Evolutionary conservation across 2,113 vertebrate genomes (phyloP).

Genomic region (Columba janthina): DNA sequence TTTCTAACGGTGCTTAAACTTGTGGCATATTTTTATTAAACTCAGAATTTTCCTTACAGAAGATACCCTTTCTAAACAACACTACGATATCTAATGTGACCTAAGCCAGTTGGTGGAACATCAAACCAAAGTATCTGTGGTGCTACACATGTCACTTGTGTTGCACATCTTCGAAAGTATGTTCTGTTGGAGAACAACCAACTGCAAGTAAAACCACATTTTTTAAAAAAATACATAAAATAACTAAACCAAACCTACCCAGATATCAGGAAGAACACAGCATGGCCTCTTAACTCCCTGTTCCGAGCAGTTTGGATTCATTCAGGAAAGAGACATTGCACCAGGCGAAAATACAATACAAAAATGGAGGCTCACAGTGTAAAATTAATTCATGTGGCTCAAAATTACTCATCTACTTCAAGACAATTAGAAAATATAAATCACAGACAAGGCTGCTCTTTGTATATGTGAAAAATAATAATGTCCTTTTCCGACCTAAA

Average conservation of each 20-base stretch:
- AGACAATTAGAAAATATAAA: neutral
- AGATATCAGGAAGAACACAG: neutral
- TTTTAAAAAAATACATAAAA: neutral
- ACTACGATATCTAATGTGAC: neutral
- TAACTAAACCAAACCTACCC: too few relatives aligned
- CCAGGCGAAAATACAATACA: neutral
- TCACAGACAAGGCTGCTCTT: neutral
- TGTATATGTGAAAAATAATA: neutral
- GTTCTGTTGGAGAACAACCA: neutral
- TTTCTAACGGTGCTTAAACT: neutral
- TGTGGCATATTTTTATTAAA: neutral
- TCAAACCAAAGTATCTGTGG: neutral
- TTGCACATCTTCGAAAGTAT: neutral
- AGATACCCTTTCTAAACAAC: neutral
- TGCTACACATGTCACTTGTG: neutral
- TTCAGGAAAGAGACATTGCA: neutral
- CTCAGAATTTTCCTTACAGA: neutral
- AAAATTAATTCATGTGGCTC: neutral
- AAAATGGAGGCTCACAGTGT: neutral
- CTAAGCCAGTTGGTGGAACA: neutral
- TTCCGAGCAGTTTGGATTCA: neutral
- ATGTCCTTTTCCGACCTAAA: neutral
- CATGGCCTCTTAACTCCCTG: neutral
- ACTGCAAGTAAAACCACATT: neutral
- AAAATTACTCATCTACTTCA: constrained; percentile 2